Conservation (phyloP, 2,797 vertebrate species). For the Scomberomorus guttatus region DNA sequence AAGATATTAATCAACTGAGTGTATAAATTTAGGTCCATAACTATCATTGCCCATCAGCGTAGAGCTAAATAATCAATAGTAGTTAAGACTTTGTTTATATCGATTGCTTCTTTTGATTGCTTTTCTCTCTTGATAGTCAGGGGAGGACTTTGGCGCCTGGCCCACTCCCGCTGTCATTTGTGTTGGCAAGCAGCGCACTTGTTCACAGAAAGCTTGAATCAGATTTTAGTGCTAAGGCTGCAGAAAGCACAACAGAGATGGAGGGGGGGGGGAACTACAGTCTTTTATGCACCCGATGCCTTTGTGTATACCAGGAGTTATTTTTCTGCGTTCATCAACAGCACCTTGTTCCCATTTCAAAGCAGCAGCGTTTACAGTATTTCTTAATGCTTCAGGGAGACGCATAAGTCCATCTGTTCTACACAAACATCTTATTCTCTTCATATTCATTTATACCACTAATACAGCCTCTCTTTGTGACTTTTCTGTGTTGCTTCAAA, state of each 20-base stretch:
- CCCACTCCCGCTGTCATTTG: slow-evolving; percentile 85
- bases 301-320: slow-evolving; percentile 64
- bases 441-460: slow-evolving; percentile 14
- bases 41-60: slow-evolving; percentile 72
- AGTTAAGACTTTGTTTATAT: slow-evolving; percentile 83
- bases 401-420: slow-evolving; percentile 43
- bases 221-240: slow-evolving; percentile 86
- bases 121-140: slow-evolving; percentile 82
- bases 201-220: slow-evolving; percentile 86
- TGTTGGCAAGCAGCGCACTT: slow-evolving; percentile 81
- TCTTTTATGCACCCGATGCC: slow-evolving; percentile 65
- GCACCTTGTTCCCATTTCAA: slow-evolving; percentile 45
- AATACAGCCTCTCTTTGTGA: not conserved
- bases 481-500: slow-evolving; percentile 26
- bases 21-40: slow-evolving; percentile 71
- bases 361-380: slow-evolving; percentile 47
- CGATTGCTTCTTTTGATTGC: slow-evolving; percentile 81
- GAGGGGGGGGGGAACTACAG: slow-evolving; percentile 59
- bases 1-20: slow-evolving; percentile 69
- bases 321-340: slow-evolving; percentile 67
- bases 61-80: slow-evolving; percentile 79
- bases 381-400: slow-evolving; percentile 46
- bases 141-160: slow-evolving; percentile 75
- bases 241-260: slow-evolving; percentile 81
- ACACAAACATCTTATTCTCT: slow-evolving; percentile 16